These are phyloP conservation scores for Nesogale talazaci DNA, from an alignment of 2,113 vertebrate species.

Conservation along the genomic window DNA sequence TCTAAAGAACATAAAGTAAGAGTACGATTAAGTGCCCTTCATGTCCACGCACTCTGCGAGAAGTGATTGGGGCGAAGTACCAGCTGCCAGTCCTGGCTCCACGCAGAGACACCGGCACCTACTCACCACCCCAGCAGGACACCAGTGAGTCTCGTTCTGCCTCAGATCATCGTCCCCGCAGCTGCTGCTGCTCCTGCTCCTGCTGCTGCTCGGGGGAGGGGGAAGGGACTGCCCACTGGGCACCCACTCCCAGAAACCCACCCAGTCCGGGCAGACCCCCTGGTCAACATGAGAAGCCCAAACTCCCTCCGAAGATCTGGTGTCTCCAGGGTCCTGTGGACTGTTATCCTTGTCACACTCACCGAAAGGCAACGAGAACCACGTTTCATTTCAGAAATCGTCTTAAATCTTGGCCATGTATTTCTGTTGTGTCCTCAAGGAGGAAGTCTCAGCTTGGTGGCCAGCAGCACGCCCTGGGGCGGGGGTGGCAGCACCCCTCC, in stretches of 20 bases:
- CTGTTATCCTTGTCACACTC: background rate
- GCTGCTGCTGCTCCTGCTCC: too few relatives aligned
- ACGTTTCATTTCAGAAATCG: slow-evolving; percentile 13
- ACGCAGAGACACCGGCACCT: background rate
- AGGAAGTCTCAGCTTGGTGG: background rate
- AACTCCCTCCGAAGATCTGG: background rate
- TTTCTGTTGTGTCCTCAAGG: background rate
- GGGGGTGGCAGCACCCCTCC: too few relatives aligned
- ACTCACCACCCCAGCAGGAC: background rate
- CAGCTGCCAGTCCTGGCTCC: background rate
- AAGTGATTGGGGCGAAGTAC: slow-evolving; percentile 51
- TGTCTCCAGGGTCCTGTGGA: background rate
- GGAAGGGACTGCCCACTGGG: background rate
- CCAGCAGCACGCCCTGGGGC: background rate
- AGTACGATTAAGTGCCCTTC: slow-evolving; percentile 70
- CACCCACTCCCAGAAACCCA: background rate
- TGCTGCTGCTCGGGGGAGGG: background rate
- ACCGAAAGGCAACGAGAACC: background rate
- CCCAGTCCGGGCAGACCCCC: background rate
- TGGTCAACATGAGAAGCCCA: background rate
- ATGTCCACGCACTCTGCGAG: slow-evolving; percentile 38
- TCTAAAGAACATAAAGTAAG: slow-evolving; percentile 72
- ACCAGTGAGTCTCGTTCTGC: background rate
- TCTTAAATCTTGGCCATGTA: slow-evolving; percentile 19
- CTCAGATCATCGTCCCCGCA: background rate